These are phyloP conservation scores for Papilio glaucus DNA, from an alignment of 1,140 invertebrate species.

Conservation along the genomic window DNA sequence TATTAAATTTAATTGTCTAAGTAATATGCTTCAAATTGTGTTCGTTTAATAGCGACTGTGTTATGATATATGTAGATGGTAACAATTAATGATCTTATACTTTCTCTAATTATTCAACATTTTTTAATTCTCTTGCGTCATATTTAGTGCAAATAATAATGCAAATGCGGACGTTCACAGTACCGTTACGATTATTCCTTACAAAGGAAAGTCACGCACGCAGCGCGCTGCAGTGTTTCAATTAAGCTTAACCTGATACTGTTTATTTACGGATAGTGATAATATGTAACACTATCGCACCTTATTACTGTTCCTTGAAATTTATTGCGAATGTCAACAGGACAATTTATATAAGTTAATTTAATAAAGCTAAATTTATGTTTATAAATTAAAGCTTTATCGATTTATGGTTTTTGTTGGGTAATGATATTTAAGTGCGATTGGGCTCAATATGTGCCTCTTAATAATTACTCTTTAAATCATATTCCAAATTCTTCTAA, in stretches of 20 bases:
- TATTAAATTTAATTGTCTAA: background rate
- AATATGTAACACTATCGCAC: background rate
- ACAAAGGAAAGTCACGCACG: conserved; percentile 30
- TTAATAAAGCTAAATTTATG: background rate
- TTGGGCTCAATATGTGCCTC: no score
- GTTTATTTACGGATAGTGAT: conserved; percentile 25
- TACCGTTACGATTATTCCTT: conserved; percentile 26
- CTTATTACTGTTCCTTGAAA: conserved; percentile 7
- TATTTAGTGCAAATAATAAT: conserved; percentile 17
- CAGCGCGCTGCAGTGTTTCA: conserved; percentile 15
- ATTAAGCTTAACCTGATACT: conserved; percentile 14
- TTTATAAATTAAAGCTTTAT: background rate
- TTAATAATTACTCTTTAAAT: no score
- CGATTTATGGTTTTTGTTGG: background rate
- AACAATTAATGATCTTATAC: conserved; percentile 11
- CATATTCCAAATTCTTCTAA: no score
- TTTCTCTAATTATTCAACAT: conserved; percentile 24
- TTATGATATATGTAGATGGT: background rate
- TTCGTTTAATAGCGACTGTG: background rate
- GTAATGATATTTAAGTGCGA: no score
- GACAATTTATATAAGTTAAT: conserved; percentile 11
- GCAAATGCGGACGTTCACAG: conserved; percentile 18
- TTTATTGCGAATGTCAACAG: background rate
- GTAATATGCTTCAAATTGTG: background rate
- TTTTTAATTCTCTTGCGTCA: conserved; percentile 21